phyloP scores from a whole-genome alignment of 2,888 invertebrate species.

The Mythimna loreyi region DNA sequence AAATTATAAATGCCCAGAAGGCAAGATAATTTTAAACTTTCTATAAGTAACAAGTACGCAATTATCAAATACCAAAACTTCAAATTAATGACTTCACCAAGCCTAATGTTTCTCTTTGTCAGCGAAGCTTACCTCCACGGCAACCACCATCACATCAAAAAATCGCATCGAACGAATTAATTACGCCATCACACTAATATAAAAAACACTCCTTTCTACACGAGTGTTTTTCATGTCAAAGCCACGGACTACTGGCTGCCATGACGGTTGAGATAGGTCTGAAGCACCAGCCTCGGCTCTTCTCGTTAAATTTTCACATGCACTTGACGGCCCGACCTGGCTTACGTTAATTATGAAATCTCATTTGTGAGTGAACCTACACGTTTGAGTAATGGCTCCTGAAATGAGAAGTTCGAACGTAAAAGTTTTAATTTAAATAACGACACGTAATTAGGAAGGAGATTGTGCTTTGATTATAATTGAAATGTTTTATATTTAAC shows the following conservation, averaged over 20 bases:
- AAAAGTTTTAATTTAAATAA: conserved; percentile 81
- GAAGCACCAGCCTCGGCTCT: conserved; percentile 72
- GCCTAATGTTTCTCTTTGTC: neutral
- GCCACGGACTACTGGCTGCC: conserved; percentile 72
- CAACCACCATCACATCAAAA: neutral
- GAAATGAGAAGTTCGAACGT: conserved; percentile 83
- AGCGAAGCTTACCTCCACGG: neutral
- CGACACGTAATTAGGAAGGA: conserved; percentile 57
- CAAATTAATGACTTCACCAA: conserved; percentile 3
- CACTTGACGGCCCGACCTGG: conserved; percentile 88
- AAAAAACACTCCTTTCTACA: conserved; percentile 67
- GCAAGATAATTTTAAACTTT: conserved; percentile 4
- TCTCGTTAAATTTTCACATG: conserved; percentile 90
- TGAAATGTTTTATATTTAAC: conserved; percentile 50
- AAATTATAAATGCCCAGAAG: neutral
- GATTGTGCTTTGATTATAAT: conserved; percentile 59
- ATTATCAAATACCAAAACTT: neutral
- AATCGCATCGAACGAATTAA: conserved; percentile 65
- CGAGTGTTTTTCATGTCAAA: conserved; percentile 79
- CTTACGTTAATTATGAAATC: conserved; percentile 90
- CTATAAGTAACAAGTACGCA: neutral
- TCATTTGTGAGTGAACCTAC: conserved; percentile 87
- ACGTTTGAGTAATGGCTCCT: conserved; percentile 87
- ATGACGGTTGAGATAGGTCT: conserved; percentile 82
- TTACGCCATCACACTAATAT: conserved; percentile 67